Evolutionary conservation across 2,113 vertebrate species (phyloP).

Genomic region (Mormyrus lacerda): DNA sequence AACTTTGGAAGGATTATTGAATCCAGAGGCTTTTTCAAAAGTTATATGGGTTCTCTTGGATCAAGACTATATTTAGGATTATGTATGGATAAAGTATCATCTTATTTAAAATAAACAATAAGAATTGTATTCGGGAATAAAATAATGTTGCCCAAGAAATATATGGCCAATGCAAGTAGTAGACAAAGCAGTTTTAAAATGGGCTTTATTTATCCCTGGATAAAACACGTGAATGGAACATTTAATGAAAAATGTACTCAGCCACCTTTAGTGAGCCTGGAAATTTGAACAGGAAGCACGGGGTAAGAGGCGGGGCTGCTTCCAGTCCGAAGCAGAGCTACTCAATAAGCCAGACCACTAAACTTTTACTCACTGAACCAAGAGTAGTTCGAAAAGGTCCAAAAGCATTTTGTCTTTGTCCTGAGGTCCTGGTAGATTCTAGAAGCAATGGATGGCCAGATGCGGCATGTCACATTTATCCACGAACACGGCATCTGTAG

Average conservation of each 20-base stretch:
- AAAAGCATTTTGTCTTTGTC: not conserved
- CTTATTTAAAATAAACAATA: not conserved
- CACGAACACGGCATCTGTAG: not conserved
- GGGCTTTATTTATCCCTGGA: not conserved
- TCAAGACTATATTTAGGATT: not conserved
- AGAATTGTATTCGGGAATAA: not conserved
- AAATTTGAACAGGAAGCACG: not conserved
- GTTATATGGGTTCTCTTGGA: not conserved
- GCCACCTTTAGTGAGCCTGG: not conserved
- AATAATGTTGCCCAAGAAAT: not conserved
- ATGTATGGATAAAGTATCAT: not conserved
- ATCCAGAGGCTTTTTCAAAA: not conserved
- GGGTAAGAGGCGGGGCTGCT: not conserved
- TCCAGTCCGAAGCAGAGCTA: not conserved
- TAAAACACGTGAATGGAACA: not conserved
- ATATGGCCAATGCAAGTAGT: not conserved
- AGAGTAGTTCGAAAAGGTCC: not conserved
- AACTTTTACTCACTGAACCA: not conserved
- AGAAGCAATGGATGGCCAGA: not conserved
- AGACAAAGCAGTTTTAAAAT: not conserved
- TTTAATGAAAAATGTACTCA: not conserved
- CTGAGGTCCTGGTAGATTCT: not conserved
- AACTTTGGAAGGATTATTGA: not conserved
- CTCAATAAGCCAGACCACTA: not conserved
- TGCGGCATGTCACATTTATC: not conserved